These are phyloP conservation scores for Zosterops hypoxanthus DNA, from an alignment of 2,113 vertebrate genomes.

Conservation along the genomic window DNA sequence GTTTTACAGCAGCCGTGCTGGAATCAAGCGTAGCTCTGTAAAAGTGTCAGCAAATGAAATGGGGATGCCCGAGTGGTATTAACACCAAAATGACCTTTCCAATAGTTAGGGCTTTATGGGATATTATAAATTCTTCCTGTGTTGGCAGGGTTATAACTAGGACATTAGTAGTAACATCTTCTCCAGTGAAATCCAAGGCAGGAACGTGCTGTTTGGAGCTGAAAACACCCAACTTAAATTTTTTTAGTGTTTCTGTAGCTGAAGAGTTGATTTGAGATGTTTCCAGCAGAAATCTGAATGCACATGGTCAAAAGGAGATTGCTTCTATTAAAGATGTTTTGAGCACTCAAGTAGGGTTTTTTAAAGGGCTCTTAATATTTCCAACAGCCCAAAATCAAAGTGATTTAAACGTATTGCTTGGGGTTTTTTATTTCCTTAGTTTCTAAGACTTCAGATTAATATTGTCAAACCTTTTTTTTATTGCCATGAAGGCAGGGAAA, in stretches of 20 bases:
- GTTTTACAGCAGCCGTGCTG: conserved; percentile 11
- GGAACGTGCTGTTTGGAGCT: fast-evolving
- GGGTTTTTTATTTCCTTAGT: neutral
- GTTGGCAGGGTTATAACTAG: conserved; percentile 10
- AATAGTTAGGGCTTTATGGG: conserved; percentile 43
- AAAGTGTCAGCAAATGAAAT: conserved; percentile 45
- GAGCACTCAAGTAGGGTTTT: neutral
- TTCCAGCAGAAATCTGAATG: neutral
- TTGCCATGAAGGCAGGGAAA: neutral
- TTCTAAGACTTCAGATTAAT: conserved; percentile 30
- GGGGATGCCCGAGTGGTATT: neutral
- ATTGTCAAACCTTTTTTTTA: neutral
- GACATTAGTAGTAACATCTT: neutral
- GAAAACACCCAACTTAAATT: neutral
- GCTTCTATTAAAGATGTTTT: neutral
- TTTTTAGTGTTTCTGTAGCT: neutral
- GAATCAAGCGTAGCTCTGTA: conserved; percentile 31
- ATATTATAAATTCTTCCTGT: conserved; percentile 28
- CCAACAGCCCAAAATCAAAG: neutral
- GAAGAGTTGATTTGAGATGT: neutral
- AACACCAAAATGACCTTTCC: conserved; percentile 28
- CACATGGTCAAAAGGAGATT: fast-evolving
- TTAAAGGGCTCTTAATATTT: neutral
- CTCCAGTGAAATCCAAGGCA: neutral
- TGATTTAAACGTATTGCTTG: neutral